Evolutionary conservation across 2,888 invertebrate genomes (phyloP), one percentile per base, ranked within the genome.

Genomic region (Brachycybe producta): DNA sequence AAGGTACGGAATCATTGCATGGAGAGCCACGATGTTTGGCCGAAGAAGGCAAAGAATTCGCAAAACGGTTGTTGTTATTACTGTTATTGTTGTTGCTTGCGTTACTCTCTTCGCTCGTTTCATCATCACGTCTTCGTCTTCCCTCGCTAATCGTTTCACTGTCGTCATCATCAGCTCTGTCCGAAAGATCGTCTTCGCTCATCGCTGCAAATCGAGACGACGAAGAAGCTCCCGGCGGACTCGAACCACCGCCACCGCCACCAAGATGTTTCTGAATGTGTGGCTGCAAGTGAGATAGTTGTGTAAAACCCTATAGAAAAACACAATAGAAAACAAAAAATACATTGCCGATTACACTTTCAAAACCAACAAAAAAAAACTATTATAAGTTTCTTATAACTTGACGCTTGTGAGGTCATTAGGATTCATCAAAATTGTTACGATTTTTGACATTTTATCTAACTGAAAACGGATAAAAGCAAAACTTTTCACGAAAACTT

Each of bases 241-340:
- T 56, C 23, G 54, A 39, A 3, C 59, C 52, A 58, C 63, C 51
- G 62, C 65, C 64, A 63, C 83, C 83, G 3, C 59, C 52, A 58
- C 63, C 51, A 63, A 65, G 64, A 63, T 84, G 83, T 62, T 82
- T 82, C 15, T 77, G 73, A 30, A 82, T 75, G 66, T 84, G 84
- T 1, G 76, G 73, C 26, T 78, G 72, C 39, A 83, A 67, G 49
- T 79, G 73, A 51, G 79, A 77, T 46, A 79, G 66, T 59, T 82
- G 80, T n/a, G 81, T 79, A 64, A 81, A 82, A 1, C 81, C 81
- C 70, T 73, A 56, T 58, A 40, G n/a, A 45, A 39, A 26, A 27
- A 49, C 15, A 39, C 36, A 41, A 30, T 36, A 39, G 3, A 17
- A 19, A 32, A 44, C 2, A 41, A 54, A 21, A 28, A 45, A 15